phyloP scores from a whole-genome alignment of 2,888 invertebrate species.

The Drosophila niveifrons region DNA sequence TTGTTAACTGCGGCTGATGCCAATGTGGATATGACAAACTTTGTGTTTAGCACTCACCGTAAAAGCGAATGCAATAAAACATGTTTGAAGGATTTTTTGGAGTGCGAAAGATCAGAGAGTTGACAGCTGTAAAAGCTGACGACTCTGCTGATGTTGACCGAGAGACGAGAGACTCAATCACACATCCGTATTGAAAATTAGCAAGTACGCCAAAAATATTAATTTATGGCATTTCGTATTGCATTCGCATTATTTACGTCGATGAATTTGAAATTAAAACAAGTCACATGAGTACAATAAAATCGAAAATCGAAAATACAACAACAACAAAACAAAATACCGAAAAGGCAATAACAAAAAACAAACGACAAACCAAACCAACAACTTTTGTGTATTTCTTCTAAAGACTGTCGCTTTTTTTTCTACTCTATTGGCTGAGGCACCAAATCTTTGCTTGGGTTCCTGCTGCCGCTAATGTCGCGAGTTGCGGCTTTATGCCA shows the following conservation, averaged over 20 bases:
- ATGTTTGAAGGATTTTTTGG: constrained; percentile 26
- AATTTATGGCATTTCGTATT: constrained; percentile 52
- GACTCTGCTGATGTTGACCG: not conserved
- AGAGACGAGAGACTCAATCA: constrained; percentile 15
- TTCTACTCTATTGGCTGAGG: constrained; percentile 16
- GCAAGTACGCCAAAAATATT: constrained; percentile 53
- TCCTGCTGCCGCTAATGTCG: constrained; percentile 58
- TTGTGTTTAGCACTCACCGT: constrained; percentile 18
- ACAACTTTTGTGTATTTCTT: constrained; percentile 57
- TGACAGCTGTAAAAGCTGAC: constrained; percentile 25
- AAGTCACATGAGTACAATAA: constrained; percentile 68
- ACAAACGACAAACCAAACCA: constrained; percentile 56
- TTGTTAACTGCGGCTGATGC: not conserved
- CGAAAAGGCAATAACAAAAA: constrained; percentile 15
- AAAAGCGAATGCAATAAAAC: constrained; percentile 27
- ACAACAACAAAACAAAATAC: constrained; percentile 9
- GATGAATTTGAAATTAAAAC: constrained; percentile 49
- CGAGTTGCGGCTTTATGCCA: constrained; percentile 31
- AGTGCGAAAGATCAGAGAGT: constrained; percentile 9
- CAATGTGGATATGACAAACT: constrained; percentile 12
- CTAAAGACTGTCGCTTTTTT: constrained; percentile 17
- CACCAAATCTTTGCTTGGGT: constrained; percentile 38
- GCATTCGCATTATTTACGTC: constrained; percentile 50
- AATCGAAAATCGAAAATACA: constrained; percentile 36
- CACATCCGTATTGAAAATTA: constrained; percentile 68